Percentiles rank a stretch among this genome's conserved stretches.
Evolutionary conservation across 2,113 vertebrate species (phyloP).

Genomic region (Ursus arctos): DNA sequence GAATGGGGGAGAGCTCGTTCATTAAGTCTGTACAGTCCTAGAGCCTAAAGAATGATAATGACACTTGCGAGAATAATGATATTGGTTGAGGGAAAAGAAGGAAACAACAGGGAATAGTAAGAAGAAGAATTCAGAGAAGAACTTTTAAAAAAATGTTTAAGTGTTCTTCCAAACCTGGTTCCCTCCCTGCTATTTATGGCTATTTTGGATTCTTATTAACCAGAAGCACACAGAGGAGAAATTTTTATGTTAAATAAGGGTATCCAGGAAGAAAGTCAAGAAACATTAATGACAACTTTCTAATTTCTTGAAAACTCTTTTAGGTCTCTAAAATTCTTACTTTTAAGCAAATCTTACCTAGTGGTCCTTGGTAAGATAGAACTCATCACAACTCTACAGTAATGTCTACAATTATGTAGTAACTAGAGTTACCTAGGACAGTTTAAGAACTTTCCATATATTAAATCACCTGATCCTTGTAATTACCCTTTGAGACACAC

Average conservation of each 20-base stretch:
- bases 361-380: neutral
- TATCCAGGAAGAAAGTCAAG: neutral
- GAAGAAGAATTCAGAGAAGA: neutral
- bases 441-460: neutral
- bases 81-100: neutral
- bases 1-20: neutral
- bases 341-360: neutral
- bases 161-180: neutral
- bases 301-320: neutral
- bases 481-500: neutral
- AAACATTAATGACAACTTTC: neutral
- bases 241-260: neutral
- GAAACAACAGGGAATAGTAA: neutral
- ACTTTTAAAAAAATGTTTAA: neutral
- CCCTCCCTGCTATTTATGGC: neutral
- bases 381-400: neutral
- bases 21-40: neutral
- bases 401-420: neutral
- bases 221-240: neutral
- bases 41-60: neutral
- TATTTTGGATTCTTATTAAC: neutral
- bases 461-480: neutral
- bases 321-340: neutral
- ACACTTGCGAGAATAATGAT: neutral
- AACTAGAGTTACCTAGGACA: neutral